Conservation (phyloP, 1,140 invertebrate genomes). For the Drosophila pseudoobscura region DNA sequence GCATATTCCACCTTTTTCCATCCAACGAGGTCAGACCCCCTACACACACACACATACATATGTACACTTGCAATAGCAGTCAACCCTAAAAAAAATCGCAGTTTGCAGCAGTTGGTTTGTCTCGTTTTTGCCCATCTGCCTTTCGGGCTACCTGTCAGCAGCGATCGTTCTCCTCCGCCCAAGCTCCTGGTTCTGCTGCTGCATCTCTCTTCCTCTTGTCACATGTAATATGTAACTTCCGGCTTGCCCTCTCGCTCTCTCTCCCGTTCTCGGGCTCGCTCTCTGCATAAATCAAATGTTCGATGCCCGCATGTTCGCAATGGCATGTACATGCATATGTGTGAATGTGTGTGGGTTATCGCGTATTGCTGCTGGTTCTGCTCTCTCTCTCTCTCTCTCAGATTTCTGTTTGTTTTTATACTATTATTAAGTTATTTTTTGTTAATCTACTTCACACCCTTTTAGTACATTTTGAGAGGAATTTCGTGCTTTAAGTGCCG, state of each 20-base stretch:
- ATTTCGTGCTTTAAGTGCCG: too few species aligned
- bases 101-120: conserved; percentile 34
- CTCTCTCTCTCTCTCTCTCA: too few species aligned
- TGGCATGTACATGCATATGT: not conserved
- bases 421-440: too few species aligned
- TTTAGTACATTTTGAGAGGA: too few species aligned
- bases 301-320: conserved; percentile 23
- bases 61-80: conserved; percentile 1
- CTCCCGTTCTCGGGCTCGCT: not conserved
- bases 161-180: conserved; percentile 14
- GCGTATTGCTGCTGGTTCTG: not conserved
- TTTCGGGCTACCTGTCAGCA: conserved; percentile 43
- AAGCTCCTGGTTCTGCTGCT: conserved; percentile 3
- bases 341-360: not conserved
- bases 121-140: conserved; percentile 3
- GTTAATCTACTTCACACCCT: too few species aligned
- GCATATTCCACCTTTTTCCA: conserved; percentile 34
- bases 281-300: conserved; percentile 28
- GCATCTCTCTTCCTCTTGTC: conserved; percentile 32
- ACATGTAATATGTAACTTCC: conserved; percentile 41
- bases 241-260: conserved; percentile 34
- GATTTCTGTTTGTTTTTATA: too few species aligned
- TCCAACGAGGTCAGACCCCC: conserved; percentile 61
- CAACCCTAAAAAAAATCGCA: conserved; percentile 47
- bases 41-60: conserved; percentile 6